Conservation (phyloP, 1,140 invertebrate genomes). For the Olivierus martensii region DNA sequence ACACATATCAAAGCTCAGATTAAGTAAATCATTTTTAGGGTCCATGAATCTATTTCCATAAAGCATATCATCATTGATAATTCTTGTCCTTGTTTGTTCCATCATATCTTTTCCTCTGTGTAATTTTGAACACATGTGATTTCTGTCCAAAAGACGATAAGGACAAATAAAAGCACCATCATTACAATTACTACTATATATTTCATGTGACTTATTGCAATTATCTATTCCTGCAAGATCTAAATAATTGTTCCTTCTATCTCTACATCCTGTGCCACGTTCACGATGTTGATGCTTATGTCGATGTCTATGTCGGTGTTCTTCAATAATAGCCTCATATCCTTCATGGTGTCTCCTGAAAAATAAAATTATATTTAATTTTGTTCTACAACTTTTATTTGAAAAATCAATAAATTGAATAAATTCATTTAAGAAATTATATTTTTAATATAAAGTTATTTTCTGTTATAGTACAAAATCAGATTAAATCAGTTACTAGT, state of each 20-base stretch:
- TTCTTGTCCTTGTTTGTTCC: too few relatives aligned
- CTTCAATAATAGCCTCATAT: constrained; percentile 42
- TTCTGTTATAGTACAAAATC: too few relatives aligned
- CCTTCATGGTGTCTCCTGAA: constrained; percentile 28
- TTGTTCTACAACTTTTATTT: too few relatives aligned
- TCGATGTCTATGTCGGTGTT: constrained; percentile 25
- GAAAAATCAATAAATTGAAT: too few relatives aligned
- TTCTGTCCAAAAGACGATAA: constrained; percentile 12
- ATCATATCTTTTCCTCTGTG: neutral
- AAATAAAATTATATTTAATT: too few relatives aligned
- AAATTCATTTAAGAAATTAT: too few relatives aligned
- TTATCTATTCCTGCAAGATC: constrained; percentile 34
- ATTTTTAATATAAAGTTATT: too few relatives aligned
- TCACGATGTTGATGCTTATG: constrained; percentile 12
- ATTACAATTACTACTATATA: too few relatives aligned
- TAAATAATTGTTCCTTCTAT: constrained; percentile 32
- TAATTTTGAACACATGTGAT: constrained; percentile 13
- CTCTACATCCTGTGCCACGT: constrained; percentile 26
- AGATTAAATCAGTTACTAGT: too few relatives aligned
- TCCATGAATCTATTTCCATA: neutral
- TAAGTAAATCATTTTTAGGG: constrained; percentile 12
- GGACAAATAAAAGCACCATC: constrained; percentile 20
- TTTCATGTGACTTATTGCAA: constrained; percentile 7
- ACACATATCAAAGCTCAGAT: constrained; percentile 14
- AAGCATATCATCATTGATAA: too few relatives aligned